Base-by-base conservation (phyloP, 2,113 vertebrate species). In the Coreoperca whiteheadi region DNA sequence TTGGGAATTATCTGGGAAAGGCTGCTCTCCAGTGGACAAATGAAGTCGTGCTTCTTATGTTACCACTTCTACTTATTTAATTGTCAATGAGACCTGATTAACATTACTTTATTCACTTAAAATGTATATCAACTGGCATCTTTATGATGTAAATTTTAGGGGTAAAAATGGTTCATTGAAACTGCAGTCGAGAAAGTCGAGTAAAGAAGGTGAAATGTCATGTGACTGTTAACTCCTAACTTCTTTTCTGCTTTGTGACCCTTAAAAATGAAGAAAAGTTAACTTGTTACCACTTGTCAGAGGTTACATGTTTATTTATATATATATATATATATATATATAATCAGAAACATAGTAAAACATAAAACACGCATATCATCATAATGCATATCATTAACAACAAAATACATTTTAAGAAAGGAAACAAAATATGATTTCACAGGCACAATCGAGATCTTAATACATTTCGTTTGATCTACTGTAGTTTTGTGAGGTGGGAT, bases 11-110 rank as follows among this genome's bases (percentile, higher is more conserved):
- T 1, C 64, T 78, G 79, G 83, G 74, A 61, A 87, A 81, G 66
- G 53, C 82, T 90, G 89, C 87, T 89, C 88, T 86, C 93, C 82
- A 80, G 82, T 91, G 92, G 90, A 74, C 53, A 71, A 4, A 43
- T n/a, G 2, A 14, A 21, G 4, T 57, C 11, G 9, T 56, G 15
- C 30, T 64, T 68, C n/a, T 21, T 21, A 39, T 30, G 9, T 2
- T 2, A 30, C 0, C 10, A 28, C 12, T 23, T 43, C 34, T 41
- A 2, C 4, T 34, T 43, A 23, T 70, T 41, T 10, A 6, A 53
- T 23, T 69, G 16, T 30, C 12, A 23, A 70, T 30, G 3, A 53
- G 50, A 54, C 21, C 51, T 15, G 12, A 18, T 32, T 68, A 7
- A 28, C 15, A 14, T 69, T 28, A 37, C 20, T 4, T 14, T 34